Base-by-base conservation (phyloP, 1,140 invertebrate genomes). In the Halyomorpha halys region DNA sequence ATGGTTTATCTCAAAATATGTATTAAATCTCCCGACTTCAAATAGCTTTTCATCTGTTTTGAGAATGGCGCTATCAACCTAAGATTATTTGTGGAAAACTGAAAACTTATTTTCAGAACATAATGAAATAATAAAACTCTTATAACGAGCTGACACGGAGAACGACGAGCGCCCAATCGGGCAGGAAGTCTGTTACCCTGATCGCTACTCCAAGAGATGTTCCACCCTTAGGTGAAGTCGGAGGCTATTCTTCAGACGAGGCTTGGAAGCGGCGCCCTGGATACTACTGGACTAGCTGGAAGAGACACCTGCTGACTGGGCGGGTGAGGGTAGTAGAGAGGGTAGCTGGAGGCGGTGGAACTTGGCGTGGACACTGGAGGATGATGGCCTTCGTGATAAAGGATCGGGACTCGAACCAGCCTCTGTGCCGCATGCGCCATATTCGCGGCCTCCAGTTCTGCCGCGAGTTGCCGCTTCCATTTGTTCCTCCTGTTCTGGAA, bases 381-480 rank as follows among this genome's bases (percentile, higher is more conserved):
- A 13, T 49, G 47, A 11, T 49, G 47, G 5, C 47, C 60, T 71
- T 97, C 92, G 76, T 97, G 94, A 72, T 97, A 97, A 4, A 98
- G 76, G 67, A 97, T 95, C 0, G 94, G 94, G 15, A 97, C 94
- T 39, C 94, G 82, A 3, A 97, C 94, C 67, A 97, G 77, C 47
- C 94, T 80, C 75, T 97, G 94, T 0, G 92, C 91, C 0, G 91
- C 91, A 73, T 95, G 91, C 0, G 92, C 91, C 89, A 97, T 94
- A 72, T 96, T 97, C 1, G 94, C 92, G 0, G 94, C 94, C 73
- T 98, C 95, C 68, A 97, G 72, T 72, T 97, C 95, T 0, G 95
- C 94, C 2, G 94, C 94, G 65, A 97, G 73, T 75, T 98, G 95
- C 47, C 96, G 80, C 73, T 98, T 98, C 94, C 94, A 98, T 76